Evolutionary conservation across 2,888 invertebrate species (phyloP).

Genomic region (Sphaerophoria rueppellii): DNA sequence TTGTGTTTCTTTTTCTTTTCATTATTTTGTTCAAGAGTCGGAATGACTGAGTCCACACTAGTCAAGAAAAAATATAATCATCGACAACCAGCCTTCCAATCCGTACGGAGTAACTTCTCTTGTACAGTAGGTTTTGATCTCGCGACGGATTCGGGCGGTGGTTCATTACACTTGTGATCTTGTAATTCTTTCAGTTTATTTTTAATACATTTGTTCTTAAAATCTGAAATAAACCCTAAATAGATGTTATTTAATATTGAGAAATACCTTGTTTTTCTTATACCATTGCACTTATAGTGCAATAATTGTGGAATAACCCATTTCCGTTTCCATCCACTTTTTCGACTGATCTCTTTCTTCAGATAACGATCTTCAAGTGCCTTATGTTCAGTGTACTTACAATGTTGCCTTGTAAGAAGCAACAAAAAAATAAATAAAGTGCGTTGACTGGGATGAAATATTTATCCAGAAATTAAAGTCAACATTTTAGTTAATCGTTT

Average conservation of each 20-base stretch:
- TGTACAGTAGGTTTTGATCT: slow-evolving; percentile 71
- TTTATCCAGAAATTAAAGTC: background rate
- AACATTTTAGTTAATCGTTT: background rate
- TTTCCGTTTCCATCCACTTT: background rate
- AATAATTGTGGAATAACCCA: background rate
- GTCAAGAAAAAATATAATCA: slow-evolving; percentile 57
- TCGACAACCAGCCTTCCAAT: slow-evolving; percentile 70
- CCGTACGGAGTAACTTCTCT: slow-evolving; percentile 57
- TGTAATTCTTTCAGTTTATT: slow-evolving; percentile 24
- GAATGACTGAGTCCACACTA: slow-evolving; percentile 44
- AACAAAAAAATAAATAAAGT: background rate
- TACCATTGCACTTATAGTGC: background rate
- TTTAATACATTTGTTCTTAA: slow-evolving; percentile 9
- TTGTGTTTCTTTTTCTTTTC: background rate
- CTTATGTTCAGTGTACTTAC: slow-evolving; percentile 8
- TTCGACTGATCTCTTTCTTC: slow-evolving; percentile 15
- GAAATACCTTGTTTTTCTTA: background rate
- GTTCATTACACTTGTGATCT: slow-evolving; percentile 59
- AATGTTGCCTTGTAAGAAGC: background rate
- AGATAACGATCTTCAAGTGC: slow-evolving; percentile 58
- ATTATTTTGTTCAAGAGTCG: slow-evolving; percentile 20
- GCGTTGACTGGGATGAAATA: background rate
- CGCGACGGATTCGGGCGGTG: slow-evolving; percentile 65
- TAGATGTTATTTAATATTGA: slow-evolving; percentile 13
- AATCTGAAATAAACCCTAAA: background rate